phyloP scores from a whole-genome alignment of 2,797 vertebrate species.

The Delichon dasypus region DNA sequence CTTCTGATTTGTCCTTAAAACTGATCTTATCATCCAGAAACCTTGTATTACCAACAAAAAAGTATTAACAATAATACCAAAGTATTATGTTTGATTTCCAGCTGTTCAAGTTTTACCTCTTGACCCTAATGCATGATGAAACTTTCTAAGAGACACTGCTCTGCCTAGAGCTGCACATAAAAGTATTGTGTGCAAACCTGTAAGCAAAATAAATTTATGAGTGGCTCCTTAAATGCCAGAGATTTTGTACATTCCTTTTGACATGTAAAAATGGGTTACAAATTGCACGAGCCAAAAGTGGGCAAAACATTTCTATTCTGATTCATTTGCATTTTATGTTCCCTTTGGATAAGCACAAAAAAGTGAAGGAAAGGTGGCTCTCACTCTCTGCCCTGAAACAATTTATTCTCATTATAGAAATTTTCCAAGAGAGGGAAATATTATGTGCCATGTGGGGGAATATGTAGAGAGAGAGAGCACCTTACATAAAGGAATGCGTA shows the following conservation, averaged over 20 bases:
- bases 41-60: not conserved
- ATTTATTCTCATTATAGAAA: slow-evolving; percentile 18
- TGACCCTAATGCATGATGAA: not conserved
- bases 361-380: not conserved
- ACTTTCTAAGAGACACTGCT: not conserved
- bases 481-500: not conserved
- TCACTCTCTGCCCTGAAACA: not conserved
- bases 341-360: not conserved
- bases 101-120: not conserved
- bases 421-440: not conserved
- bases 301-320: not conserved
- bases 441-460: not conserved
- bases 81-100: not conserved
- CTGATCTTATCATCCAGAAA: not conserved
- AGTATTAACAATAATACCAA: not conserved
- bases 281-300: not conserved
- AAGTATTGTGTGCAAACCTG: not conserved
- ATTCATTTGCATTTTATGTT: not conserved
- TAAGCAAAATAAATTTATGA: not conserved
- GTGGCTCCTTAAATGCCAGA: not conserved
- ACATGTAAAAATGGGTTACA: not conserved
- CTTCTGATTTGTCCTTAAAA: not conserved
- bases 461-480: not conserved
- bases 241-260: not conserved
- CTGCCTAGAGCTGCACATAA: not conserved